Conservation (phyloP, 2,888 invertebrate genomes). For the Keiferia lycopersicella region DNA sequence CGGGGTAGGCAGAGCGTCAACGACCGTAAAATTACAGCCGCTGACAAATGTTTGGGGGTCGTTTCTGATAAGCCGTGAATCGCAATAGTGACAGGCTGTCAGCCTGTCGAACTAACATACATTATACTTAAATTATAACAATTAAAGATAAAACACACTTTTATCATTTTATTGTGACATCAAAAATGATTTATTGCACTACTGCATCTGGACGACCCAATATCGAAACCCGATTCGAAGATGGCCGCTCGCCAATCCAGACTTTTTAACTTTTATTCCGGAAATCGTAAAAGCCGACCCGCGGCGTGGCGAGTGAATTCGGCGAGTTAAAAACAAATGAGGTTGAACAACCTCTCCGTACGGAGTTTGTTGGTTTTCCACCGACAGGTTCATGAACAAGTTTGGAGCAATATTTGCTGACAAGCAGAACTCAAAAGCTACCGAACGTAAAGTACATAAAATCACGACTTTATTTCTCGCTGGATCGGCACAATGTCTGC, state of each 20-base stretch:
- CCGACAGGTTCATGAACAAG: slow-evolving; percentile 9
- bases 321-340: not conserved
- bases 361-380: not conserved
- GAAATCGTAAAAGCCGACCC: slow-evolving; percentile 11
- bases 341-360: slow-evolving; percentile 7
- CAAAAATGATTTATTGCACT: not conserved
- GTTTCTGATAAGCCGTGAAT: too few relatives aligned
- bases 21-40: too few relatives aligned
- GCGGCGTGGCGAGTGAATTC: not conserved
- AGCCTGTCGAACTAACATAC: too few relatives aligned
- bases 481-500: too few relatives aligned
- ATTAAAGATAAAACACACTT: not conserved
- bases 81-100: too few relatives aligned
- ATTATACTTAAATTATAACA: too few relatives aligned
- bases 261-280: slow-evolving; percentile 16
- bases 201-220: not conserved
- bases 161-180: not conserved
- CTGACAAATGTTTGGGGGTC: too few relatives aligned
- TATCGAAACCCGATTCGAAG: not conserved
- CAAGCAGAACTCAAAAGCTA: not conserved
- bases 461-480: too few relatives aligned
- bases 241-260: slow-evolving; percentile 16
- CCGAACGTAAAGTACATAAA: too few relatives aligned
- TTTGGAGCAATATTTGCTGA: not conserved
- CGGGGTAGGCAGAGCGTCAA: too few relatives aligned